These are phyloP conservation scores for Tetragonula carbonaria DNA, from an alignment of 2,888 invertebrate genomes.

Conservation along the genomic window DNA sequence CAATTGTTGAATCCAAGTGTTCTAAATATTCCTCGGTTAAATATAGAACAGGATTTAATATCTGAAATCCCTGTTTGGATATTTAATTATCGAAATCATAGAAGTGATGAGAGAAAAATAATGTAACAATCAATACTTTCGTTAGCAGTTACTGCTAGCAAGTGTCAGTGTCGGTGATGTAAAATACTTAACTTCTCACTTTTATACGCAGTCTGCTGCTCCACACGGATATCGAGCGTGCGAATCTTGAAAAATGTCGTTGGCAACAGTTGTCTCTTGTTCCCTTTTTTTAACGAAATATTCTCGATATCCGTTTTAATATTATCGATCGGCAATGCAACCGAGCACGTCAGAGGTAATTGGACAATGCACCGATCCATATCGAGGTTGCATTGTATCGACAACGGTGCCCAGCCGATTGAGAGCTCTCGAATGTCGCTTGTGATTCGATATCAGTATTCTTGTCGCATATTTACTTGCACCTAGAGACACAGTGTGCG, in stretches of 20 bases:
- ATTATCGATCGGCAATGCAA: slow-evolving; percentile 39
- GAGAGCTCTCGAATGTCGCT: slow-evolving; percentile 54
- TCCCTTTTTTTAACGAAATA: neutral
- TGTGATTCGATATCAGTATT: slow-evolving; percentile 57
- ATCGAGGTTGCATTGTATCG: slow-evolving; percentile 59
- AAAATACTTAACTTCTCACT: neutral
- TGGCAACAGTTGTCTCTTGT: too few species aligned
- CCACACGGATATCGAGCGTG: neutral
- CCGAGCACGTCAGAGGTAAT: slow-evolving; percentile 57
- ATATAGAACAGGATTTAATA: too few species aligned
- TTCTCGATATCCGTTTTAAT: slow-evolving; percentile 3
- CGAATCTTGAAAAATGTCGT: neutral
- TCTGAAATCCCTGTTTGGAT: too few species aligned
- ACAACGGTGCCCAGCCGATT: slow-evolving; percentile 39
- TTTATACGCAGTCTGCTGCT: neutral
- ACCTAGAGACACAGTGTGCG: slow-evolving; percentile 20
- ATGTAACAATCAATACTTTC: neutral
- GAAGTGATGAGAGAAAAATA: too few species aligned
- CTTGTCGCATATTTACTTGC: slow-evolving; percentile 28
- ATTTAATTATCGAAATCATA: too few species aligned
- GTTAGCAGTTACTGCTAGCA: neutral
- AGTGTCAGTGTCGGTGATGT: neutral
- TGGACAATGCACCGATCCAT: slow-evolving; percentile 64
- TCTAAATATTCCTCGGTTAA: too few species aligned
- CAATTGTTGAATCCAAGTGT: too few species aligned